Conservation (phyloP, 2,797 vertebrate species). For the Apodemus agrarius region DNA sequence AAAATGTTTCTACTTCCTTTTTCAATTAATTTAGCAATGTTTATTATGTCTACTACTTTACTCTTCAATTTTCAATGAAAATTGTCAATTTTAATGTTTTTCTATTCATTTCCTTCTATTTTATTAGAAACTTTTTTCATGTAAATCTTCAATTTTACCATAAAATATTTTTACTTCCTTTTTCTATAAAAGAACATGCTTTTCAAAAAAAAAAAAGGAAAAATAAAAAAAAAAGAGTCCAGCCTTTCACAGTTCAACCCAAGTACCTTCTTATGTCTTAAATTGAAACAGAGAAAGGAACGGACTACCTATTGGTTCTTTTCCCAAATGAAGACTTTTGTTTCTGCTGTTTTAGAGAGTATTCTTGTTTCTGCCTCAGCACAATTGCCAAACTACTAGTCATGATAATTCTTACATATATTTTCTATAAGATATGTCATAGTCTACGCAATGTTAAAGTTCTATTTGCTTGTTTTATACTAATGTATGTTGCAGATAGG, state of each 20-base stretch:
- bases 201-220: too few species aligned
- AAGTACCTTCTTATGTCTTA: constrained; percentile 23
- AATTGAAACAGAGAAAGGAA: background rate
- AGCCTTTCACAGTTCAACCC: background rate
- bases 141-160: too few species aligned
- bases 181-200: too few species aligned
- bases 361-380: background rate
- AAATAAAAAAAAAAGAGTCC: background rate
- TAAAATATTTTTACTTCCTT: too few species aligned
- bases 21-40: too few species aligned
- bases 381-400: background rate
- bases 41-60: too few species aligned
- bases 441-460: background rate
- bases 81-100: too few species aligned
- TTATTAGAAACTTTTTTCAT: too few species aligned
- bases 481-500: constrained; percentile 30
- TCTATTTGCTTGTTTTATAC: background rate
- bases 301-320: background rate
- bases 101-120: too few species aligned
- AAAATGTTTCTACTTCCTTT: too few species aligned
- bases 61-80: too few species aligned
- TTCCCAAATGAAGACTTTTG: background rate
- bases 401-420: background rate
- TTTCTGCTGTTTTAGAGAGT: constrained; percentile 16
- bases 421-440: constrained; percentile 26